A percentile compares a stretch with the other conserved stretches of the same genome.
Conservation (phyloP, 92 coral and sea anemone genomes). For the Blastomussa wellsi region DNA sequence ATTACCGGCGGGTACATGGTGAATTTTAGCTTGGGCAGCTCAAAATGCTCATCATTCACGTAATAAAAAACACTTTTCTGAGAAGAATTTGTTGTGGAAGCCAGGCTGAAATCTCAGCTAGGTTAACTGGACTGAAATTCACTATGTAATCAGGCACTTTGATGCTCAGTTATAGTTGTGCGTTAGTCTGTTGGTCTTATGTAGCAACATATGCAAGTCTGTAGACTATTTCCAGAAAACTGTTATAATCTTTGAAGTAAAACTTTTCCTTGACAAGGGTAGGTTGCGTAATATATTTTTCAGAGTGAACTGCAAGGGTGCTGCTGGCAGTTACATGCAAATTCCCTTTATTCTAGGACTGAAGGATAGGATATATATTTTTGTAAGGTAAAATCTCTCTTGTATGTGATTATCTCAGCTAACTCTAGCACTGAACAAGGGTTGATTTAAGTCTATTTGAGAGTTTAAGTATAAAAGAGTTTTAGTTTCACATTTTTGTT, state of each 20-base stretch:
- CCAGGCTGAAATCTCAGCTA: too few relatives aligned
- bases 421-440: background rate
- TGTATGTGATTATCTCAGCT: background rate
- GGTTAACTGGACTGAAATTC: too few relatives aligned
- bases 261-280: background rate
- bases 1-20: too few relatives aligned
- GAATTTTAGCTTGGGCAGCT: too few relatives aligned
- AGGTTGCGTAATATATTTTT: background rate
- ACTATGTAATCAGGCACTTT: too few relatives aligned
- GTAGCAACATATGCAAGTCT: background rate
- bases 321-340: background rate
- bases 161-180: background rate
- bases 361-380: background rate
- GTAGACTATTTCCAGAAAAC: background rate
- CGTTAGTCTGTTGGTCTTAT: too few relatives aligned
- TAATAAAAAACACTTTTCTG: too few relatives aligned
- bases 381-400: slow-evolving; percentile 3
- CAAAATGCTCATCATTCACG: too few relatives aligned
- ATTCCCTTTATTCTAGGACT: background rate
- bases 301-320: background rate
- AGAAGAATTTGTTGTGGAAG: too few relatives aligned
- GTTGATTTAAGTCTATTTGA: background rate
- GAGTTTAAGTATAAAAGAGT: background rate
- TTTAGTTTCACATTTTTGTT: background rate
- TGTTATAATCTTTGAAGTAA: background rate